Conservation (phyloP, 2,113 vertebrate genomes). For the Aix galericulata region DNA sequence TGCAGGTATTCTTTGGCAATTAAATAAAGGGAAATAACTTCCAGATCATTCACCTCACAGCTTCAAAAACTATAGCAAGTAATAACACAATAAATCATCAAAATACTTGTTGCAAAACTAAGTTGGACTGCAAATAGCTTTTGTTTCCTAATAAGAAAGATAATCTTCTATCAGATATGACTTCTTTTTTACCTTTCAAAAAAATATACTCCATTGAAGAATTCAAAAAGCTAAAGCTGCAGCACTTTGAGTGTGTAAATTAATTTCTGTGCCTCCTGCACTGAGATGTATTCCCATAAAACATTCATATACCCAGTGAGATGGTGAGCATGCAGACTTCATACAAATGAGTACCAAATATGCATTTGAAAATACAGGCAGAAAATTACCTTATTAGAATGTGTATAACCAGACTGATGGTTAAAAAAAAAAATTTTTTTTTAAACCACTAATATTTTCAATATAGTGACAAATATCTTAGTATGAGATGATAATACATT, state of each 20-base stretch:
- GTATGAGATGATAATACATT: accelerated
- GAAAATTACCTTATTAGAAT: not conserved
- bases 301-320: not conserved
- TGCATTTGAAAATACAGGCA: not conserved
- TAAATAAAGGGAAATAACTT: not conserved
- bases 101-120: not conserved
- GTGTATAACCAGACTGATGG: accelerated
- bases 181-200: not conserved
- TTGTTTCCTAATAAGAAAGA: not conserved
- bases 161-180: not conserved
- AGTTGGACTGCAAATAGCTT: not conserved
- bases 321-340: not conserved
- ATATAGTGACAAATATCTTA: not conserved
- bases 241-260: not conserved
- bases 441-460: not conserved
- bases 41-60: not conserved
- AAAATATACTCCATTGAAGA: not conserved
- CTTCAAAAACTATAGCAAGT: not conserved
- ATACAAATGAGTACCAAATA: not conserved
- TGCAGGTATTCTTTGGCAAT: not conserved
- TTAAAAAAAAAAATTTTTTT: not conserved
- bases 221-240: not conserved
- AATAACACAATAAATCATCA: not conserved
- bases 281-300: not conserved
- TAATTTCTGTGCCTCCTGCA: not conserved